Base-by-base conservation (phyloP, 2,888 invertebrate species). In the Drosophila pseudotalamancana region DNA sequence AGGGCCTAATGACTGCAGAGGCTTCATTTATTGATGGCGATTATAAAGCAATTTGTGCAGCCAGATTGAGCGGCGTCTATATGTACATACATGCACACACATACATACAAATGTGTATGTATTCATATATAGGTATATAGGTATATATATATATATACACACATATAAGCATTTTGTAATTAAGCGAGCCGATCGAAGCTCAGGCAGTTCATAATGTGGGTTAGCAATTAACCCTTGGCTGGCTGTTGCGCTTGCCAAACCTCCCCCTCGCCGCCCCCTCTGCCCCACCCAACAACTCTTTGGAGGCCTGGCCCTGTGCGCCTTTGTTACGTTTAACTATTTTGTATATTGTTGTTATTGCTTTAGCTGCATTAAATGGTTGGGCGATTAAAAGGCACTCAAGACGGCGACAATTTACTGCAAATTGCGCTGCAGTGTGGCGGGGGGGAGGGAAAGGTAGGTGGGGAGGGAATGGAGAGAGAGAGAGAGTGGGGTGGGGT, bases 41-140 rank as follows among this genome's bases (percentile, higher is more conserved):
- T 84, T 84, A 84, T 84, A 87, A 84, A 87, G 88, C 88, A 84
- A 84, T 84, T 84, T 84, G 83, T 57, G 56, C 34, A 50, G 23
- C 21, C 35, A 18, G 42, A 27, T 16, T 9, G 27, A 6, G 23
- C 18, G 43, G 18, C 9, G 27, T 14, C 8, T 11, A 12, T 2
- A 8, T 23, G 6, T 9, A 11, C 16, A 39, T 23, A 16, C 2
- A 12, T 37, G 5, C 14, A 46, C 11, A 25, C 6, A 35, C 25
- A 27, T 11, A 19, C n/a, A 16, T 8, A 23, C 11, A 14, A 11
- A 6, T 25, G 6, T 46, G 4, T 14, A 14, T 18, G 12, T 32
- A 12, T 12, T 18, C 32, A 35, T 40, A 42, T 40, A 40, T 3
- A 3, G 14, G 6, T 35, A 16, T 25, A 35, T 32, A 32, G 5